Base-by-base conservation (phyloP, 2,113 vertebrate genomes). In the Catagonus wagneri region DNA sequence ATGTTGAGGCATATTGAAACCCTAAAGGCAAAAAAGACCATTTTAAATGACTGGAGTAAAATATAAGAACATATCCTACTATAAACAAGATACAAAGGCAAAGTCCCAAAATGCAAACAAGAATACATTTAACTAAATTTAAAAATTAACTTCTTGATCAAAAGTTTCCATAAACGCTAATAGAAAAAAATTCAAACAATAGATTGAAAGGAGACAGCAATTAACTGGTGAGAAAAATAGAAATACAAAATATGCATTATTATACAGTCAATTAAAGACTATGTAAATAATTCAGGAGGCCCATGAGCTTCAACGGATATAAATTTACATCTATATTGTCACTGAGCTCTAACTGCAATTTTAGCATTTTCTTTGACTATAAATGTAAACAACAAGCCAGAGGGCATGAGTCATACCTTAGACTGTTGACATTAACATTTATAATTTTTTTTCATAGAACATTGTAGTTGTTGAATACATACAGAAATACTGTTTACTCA, bases 21-120 rank as follows among this genome's bases (percentile, higher is more conserved):
- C 16, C 78, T 74, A 54, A 61, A 36, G 56, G 29, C 34, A 23
- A 86, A 86, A 95, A 83, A 56, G 32, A 16, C 0, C 15, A 94
- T 89, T 88, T 91, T 32, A 89, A 85, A 93, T 76, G 80, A 71
- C 7, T 84, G 2, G 12, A 71, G 80, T 89, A 92, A 84, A 78
- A 95, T 50, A 20, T 20, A 50, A 91, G 36, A 54, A 88, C 68
- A 72, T 80, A n/a, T 11, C 16, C 20, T 88, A 58, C 25, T 88
- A 80, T 75, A 84, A 61, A 92, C 4, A 60, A 50, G 1, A 60
- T 16, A 69, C 15, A 85, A 58, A 71, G 34, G 25, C 27, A 84
- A 92, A 92, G n/a, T 29, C 2, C 1, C 74, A 7, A 71, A 74
- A 89, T 90, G 14, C 44, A 65, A 69, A 56, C 3, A 17, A 1